These are phyloP conservation scores for Parazoanthus swiftii DNA, from an alignment of 92 coral and sea anemone species.

Conservation along the genomic window DNA sequence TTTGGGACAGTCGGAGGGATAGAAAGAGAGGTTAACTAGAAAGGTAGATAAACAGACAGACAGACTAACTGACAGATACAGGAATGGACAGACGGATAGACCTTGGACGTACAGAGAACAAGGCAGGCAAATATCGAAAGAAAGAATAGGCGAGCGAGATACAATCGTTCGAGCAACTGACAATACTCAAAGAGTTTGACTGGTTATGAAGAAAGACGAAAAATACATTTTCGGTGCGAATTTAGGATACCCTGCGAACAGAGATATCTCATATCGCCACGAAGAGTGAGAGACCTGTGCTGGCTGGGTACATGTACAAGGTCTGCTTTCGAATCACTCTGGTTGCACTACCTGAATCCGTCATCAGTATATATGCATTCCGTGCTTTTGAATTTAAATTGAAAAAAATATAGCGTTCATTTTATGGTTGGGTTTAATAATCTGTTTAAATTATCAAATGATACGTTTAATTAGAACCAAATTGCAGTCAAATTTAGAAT, in stretches of 20 bases:
- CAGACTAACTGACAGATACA: background rate
- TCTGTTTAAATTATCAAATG: background rate
- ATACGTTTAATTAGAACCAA: background rate
- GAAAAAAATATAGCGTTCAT: slow-evolving; percentile 3
- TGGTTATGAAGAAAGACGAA: background rate
- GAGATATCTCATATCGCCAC: no score
- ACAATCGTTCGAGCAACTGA: no score
- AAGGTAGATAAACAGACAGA: background rate
- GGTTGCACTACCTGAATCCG: slow-evolving; percentile 6
- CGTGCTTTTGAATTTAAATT: background rate
- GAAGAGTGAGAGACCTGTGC: no score
- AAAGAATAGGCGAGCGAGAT: no score
- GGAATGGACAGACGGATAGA: no score
- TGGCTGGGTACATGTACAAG: no score
- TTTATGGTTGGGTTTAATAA: slow-evolving; percentile 31
- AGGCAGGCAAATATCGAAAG: no score
- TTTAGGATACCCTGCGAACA: no score
- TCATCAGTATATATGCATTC: background rate
- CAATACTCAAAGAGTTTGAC: background rate
- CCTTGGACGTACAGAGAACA: no score
- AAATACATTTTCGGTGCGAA: background rate
- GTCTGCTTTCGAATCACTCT: background rate
- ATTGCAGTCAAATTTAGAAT: slow-evolving; percentile 5
- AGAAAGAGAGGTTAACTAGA: no score
- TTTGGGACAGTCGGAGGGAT: no score